Base-by-base conservation (phyloP, 2,797 vertebrate genomes). In the Enteromius paludinosus region DNA sequence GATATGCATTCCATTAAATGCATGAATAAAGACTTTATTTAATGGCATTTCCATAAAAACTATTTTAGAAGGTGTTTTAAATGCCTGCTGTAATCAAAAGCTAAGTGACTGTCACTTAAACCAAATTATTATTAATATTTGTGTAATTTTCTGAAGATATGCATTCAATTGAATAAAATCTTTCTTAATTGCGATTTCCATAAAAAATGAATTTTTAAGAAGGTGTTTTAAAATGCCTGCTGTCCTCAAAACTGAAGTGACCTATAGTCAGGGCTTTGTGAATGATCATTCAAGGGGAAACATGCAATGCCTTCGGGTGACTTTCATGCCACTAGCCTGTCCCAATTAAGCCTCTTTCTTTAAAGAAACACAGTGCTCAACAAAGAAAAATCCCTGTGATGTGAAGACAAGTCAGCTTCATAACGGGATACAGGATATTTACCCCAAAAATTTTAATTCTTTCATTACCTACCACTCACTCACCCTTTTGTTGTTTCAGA, bases 251-350 rank as follows among this genome's bases (percentile, higher is more conserved):
- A 70, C 41, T 52, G 65, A 70, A 69, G 49, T 78, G 66, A 83
- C 65, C 81, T 59, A 61, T 69, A 45, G 73, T 77, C 14, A n/a
- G 38, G 52, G 52, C 64, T 77, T 83, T 83, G 81, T 83, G 65
- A 54, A 71, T 45, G 65, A 70, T 70, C 74, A 70, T 61, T 83
- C 65, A 78, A 83, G 73, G n/a, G 74, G 73, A 83, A 77, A 78
- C 65, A 56, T 47, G 17, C 38, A 70, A 25, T 7, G 74, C 81
- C 41, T 2, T 47, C 38, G 65, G 74, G 74, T 61, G 65, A 77
- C 74, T 78, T 76, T 69, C 49, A 59, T 69, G 38, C 25, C 64
- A 83, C 65, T 62, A 77, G 65, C 65, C n/a, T 83, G 74, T 78
- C 65, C 81, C 74, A 83, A 61, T 70, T 78, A 78, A 49, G 73